Evolutionary conservation across 2,113 vertebrate genomes (phyloP).

Genomic region (Peromyscus polionotus): DNA sequence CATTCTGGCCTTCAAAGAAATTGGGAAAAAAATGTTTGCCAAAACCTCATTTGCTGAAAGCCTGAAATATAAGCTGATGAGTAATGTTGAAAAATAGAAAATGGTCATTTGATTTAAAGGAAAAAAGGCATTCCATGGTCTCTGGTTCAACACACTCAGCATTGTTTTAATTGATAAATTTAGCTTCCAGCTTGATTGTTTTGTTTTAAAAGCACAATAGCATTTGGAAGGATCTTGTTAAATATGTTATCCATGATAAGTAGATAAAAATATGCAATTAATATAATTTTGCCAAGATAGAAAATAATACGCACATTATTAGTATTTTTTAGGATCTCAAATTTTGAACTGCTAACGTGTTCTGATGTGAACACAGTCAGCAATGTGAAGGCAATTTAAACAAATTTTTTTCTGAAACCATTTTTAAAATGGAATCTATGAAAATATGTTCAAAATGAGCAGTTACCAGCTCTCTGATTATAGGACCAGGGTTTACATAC

Average conservation of each 20-base stretch:
- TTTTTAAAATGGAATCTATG: slow-evolving; percentile 49
- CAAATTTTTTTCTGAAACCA: slow-evolving; percentile 41
- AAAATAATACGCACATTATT: neutral
- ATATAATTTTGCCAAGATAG: neutral
- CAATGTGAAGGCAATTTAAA: slow-evolving; percentile 21
- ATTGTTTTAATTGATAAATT: neutral
- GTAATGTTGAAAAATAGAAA: slow-evolving; percentile 55
- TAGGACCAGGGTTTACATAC: neutral
- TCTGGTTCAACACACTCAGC: neutral
- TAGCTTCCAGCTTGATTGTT: neutral
- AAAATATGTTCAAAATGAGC: slow-evolving; percentile 71
- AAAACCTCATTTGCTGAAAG: slow-evolving; percentile 5
- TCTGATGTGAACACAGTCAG: neutral
- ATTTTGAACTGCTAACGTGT: neutral
- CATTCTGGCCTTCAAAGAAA: slow-evolving; percentile 49
- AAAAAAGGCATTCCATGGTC: neutral
- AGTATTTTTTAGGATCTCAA: slow-evolving; percentile 59
- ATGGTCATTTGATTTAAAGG: slow-evolving; percentile 32
- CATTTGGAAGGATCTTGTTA: neutral
- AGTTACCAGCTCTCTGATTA: neutral
- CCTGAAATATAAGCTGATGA: slow-evolving; percentile 52
- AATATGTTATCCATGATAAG: neutral
- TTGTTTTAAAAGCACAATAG: slow-evolving; percentile 39
- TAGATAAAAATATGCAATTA: slow-evolving; percentile 27
- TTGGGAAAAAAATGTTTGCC: neutral